Percentiles rank a stretch among this genome's conserved stretches.
phyloP scores from a whole-genome alignment of 2,888 invertebrate genomes.

The Lasioglossum leucozonium region DNA sequence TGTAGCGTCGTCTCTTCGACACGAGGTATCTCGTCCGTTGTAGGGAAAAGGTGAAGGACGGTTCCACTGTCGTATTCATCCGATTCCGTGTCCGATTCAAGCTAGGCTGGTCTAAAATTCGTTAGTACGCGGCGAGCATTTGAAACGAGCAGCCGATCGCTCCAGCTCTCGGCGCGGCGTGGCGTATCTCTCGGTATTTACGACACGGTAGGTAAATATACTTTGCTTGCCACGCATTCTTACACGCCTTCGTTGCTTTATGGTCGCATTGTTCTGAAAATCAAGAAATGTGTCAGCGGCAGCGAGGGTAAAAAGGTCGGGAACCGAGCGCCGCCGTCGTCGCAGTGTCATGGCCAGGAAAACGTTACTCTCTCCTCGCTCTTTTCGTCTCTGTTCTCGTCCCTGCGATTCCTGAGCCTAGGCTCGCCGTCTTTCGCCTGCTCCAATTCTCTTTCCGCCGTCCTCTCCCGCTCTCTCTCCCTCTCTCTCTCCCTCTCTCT shows the following conservation, averaged over 20 bases:
- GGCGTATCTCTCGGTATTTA: slow-evolving; percentile 56
- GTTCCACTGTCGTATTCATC: background rate
- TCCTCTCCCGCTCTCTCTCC: background rate
- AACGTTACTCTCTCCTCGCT: slow-evolving; percentile 75
- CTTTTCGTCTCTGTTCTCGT: slow-evolving; percentile 48
- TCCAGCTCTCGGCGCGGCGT: no score
- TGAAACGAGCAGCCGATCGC: slow-evolving; percentile 65
- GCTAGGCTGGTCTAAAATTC: background rate
- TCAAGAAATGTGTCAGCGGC: slow-evolving; percentile 84
- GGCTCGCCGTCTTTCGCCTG: slow-evolving; percentile 46
- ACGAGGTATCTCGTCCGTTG: no score
- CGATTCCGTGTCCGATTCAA: background rate
- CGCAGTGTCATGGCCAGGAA: slow-evolving; percentile 80
- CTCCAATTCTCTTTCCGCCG: background rate
- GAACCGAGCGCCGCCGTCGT: slow-evolving; percentile 73
- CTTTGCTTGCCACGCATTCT: slow-evolving; percentile 69
- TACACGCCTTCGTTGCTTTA: slow-evolving; percentile 76
- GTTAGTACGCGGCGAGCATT: slow-evolving; percentile 73
- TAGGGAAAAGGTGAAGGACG: no score
- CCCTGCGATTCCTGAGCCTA: slow-evolving; percentile 44
- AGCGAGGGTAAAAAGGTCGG: slow-evolving; percentile 82
- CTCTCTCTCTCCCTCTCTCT: background rate
- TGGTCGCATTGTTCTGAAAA: slow-evolving; percentile 83
- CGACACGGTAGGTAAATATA: slow-evolving; percentile 60
- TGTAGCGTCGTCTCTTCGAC: no score